Percentiles rank a stretch among this genome's conserved stretches.
These are phyloP conservation scores for Anoplolepis gracilipes DNA, from an alignment of 1,140 invertebrate genomes.

Conservation along the genomic window DNA sequence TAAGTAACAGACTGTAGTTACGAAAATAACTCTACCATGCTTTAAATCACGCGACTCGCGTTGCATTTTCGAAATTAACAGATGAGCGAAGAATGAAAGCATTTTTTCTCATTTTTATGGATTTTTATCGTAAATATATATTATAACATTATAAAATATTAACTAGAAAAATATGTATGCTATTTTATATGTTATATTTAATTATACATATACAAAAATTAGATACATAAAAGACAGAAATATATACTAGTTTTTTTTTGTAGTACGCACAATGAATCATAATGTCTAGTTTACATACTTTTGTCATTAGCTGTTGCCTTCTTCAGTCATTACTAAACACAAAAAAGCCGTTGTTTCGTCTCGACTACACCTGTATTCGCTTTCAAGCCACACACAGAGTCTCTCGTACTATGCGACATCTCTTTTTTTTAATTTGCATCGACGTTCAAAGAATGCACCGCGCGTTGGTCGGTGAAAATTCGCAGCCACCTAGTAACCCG, in stretches of 20 bases:
- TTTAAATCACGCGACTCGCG: not conserved
- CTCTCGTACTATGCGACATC: not conserved
- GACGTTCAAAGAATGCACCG: conserved; percentile 27
- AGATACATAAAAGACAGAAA: not conserved
- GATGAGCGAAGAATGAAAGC: not conserved
- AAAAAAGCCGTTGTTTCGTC: conserved; percentile 25
- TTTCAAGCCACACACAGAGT: not conserved
- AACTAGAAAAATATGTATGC: not conserved
- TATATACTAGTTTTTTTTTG: conserved; percentile 27
- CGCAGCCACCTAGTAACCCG: conserved; percentile 13
- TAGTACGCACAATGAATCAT: not conserved
- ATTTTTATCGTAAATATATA: not conserved
- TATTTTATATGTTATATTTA: not conserved
- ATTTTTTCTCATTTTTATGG: too few species aligned
- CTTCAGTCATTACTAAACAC: conserved; percentile 13
- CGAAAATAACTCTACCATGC: not conserved
- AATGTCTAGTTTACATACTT: conserved; percentile 36
- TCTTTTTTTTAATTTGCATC: conserved; percentile 56
- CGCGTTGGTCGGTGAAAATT: conserved; percentile 33
- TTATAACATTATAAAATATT: not conserved
- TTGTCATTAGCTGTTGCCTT: conserved; percentile 48
- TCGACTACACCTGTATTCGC: conserved; percentile 36
- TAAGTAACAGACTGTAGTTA: not conserved
- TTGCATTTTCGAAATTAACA: not conserved
- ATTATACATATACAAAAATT: not conserved